A percentile compares a stretch with the other conserved stretches of the same genome.
phyloP scores from a whole-genome alignment of 1,140 invertebrate genomes.

The Latrodectus geometricus region DNA sequence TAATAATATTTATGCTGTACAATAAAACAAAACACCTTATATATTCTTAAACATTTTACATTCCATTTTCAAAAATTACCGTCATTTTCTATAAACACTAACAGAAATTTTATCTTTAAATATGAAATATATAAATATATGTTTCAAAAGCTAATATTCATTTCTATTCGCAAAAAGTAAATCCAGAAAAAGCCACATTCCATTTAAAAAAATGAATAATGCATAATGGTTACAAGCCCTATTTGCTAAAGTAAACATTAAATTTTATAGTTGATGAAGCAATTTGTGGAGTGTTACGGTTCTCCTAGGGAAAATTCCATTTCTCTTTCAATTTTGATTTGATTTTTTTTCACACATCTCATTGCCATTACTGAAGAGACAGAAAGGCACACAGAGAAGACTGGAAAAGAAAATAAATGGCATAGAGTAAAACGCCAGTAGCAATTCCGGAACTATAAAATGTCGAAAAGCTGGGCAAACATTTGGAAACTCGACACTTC shows the following conservation, averaged over 20 bases:
- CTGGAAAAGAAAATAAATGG: background rate
- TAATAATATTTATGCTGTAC: no score
- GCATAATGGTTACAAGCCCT: background rate
- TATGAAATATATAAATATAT: conserved; percentile 8
- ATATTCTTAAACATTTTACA: background rate
- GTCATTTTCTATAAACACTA: conserved; percentile 18
- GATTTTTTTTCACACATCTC: background rate
- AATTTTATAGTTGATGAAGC: conserved; percentile 56
- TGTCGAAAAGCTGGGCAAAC: background rate
- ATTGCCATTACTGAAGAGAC: conserved; percentile 22
- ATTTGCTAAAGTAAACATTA: conserved; percentile 40
- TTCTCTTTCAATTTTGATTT: background rate
- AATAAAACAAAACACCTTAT: no score
- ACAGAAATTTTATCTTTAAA: conserved; percentile 40
- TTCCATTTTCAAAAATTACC: conserved; percentile 27
- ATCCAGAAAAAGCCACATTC: background rate
- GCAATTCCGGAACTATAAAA: conserved; percentile 36
- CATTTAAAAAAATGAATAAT: conserved; percentile 15
- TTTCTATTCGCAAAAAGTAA: background rate
- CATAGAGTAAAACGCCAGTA: background rate
- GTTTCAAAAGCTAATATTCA: background rate
- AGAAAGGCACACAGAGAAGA: background rate
- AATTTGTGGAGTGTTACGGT: conserved; percentile 38
- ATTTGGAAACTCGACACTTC: conserved; percentile 27
- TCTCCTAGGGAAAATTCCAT: background rate